A percentile compares a stretch with the other conserved stretches of the same genome.
Conservation (phyloP, 2,797 vertebrate species). For the Aulostomus chinensis region DNA sequence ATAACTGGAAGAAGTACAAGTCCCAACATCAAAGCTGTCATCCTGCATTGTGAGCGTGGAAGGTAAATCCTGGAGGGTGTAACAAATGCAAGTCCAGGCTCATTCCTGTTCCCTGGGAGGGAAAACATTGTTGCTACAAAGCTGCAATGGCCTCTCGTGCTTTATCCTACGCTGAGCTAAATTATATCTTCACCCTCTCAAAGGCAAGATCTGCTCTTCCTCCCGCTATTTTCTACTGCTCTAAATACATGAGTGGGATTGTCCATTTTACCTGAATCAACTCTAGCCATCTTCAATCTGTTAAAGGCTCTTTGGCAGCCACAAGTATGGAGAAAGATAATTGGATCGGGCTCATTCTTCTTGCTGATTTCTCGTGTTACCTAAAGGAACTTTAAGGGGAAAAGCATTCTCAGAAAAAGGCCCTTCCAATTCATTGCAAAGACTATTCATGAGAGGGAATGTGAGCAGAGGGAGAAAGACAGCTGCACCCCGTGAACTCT, state of each 20-base stretch:
- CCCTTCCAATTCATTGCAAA: slow-evolving; percentile 47
- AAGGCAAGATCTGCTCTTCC: slow-evolving; percentile 23
- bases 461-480: slow-evolving; percentile 10
- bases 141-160: slow-evolving; percentile 25
- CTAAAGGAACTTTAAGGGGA: slow-evolving; percentile 46
- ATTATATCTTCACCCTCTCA: slow-evolving; percentile 45
- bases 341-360: slow-evolving; percentile 68
- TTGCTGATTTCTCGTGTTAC: slow-evolving; percentile 62
- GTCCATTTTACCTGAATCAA: slow-evolving; percentile 71
- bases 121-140: slow-evolving; percentile 11
- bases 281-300: slow-evolving; percentile 62
- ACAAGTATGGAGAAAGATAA: slow-evolving; percentile 49
- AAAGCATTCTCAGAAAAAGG: slow-evolving; percentile 43
- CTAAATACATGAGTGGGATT: slow-evolving; percentile 52
- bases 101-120: neutral
- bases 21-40: slow-evolving; percentile 51
- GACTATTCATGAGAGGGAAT: slow-evolving; percentile 56
- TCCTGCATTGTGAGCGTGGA: slow-evolving; percentile 46
- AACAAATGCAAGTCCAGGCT: slow-evolving; percentile 35
- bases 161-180: slow-evolving; percentile 41
- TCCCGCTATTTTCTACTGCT: slow-evolving; percentile 4
- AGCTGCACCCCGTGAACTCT: slow-evolving; percentile 7
- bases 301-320: slow-evolving; percentile 59
- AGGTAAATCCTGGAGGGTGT: slow-evolving; percentile 34
- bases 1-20: slow-evolving; percentile 31